Evolutionary conservation across 2,113 vertebrate species (phyloP), one percentile per base, ranked within the genome.

Genomic region (Motacilla tschutschensis): DNA sequence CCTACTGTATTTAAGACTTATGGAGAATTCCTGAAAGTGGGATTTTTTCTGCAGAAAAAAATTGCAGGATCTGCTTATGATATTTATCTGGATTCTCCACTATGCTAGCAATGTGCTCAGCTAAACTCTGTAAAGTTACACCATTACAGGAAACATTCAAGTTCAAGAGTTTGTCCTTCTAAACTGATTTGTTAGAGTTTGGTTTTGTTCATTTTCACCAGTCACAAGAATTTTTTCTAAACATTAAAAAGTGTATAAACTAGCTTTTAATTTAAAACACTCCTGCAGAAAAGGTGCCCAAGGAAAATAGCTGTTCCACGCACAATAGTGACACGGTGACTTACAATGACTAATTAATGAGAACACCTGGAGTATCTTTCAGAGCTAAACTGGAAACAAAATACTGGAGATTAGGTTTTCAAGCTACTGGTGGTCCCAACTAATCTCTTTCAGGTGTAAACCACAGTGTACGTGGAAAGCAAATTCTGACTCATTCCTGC

Each of bases 371-470:
- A 97, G 96, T 94, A 96, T 96, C 95, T 96, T 85, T 96, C 93
- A 91, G 93, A 95, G 95, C 94, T 96, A 96, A 96, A 96, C 96
- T 94, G 96, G 98, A 98, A 98, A 99, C 98, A 96, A 97, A 98
- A 99, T 98, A 98, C 98, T 96, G 60, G 96, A 96, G 98, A 98
- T 99, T 98, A 98, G 96, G 94, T 92, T 93, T 91, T 96, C 88
- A 94, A 97, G 97, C 98, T 98, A 98, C 98, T 98, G 98, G 97
- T 97, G 98, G 98, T 98, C 97, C 94, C 72, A 48, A 89, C 96
- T 98, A 99, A 99, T 99, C 98, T 98, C 96, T 96, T 97, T 97
- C 98, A 99, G 98, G 98, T 99, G 98, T 98, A 98, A 97, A 97
- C 96, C 95, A 93, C 81, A 79, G 94, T 72, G 79, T 96, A 93